Base-by-base conservation (phyloP, 2,113 vertebrate species). In the Phocoena phocoena region DNA sequence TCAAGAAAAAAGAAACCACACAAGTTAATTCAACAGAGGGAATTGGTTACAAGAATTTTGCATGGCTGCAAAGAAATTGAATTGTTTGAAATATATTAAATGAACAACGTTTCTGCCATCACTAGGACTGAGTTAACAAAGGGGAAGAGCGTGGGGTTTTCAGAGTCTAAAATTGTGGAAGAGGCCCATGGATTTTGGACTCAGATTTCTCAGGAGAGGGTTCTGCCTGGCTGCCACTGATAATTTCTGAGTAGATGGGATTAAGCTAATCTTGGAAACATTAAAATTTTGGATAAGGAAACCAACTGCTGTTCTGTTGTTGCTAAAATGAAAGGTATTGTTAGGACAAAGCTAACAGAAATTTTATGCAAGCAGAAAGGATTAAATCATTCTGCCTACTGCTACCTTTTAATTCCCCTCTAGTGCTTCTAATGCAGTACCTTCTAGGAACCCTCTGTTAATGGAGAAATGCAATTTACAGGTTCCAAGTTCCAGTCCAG, bases 271-370 rank as follows among this genome's bases (percentile, higher is more conserved):
- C 6, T 53, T 84, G 8, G 55, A 63, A 84, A 71, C 0, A 68
- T 1, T 33, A 2, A 60, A 44, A 90, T 41, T 33, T 15, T 41
- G 6, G 26, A 65, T 67, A 85, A 80, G 81, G 31, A 68, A 82
- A 44, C 13, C 44, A 58, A 55, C 3, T 62, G 4, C 8, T 65
- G 0, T 28, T n/a, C 5, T 38, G 6, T 65, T n/a, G 1, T 3
- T 62, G 31, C 25, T 31, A 67, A 85, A 33, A 55, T 63, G 26
- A 74, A 90, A 67, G 4, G 3, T 3, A 67, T 53, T 65, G 1
- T 5, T 85, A 58, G 13, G 23, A 47, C 11, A 84, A 73, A 67
- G 36, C 4, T 73, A 41, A 73, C 15, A 14, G 47, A 73, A 55
- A 67, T 1, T 58, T 8, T 9, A 67, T 36, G 6, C 12, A 36